Conservation (phyloP, 2,888 invertebrate genomes). For the Phortica magna region DNA sequence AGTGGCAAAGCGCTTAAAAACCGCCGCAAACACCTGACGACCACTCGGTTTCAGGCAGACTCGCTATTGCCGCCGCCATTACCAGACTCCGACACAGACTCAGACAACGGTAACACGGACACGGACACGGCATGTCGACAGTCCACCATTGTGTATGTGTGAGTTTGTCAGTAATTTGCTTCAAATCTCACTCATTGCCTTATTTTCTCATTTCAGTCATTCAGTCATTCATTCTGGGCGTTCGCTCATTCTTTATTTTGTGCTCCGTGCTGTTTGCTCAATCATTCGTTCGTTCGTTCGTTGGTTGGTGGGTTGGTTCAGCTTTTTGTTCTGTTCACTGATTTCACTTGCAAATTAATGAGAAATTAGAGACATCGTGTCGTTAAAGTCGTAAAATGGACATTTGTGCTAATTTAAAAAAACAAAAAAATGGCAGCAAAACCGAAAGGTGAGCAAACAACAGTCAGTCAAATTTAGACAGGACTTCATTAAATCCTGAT, state of each 20-base stretch:
- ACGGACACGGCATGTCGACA: too few relatives aligned
- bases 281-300: constrained; percentile 62
- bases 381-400: constrained; percentile 70
- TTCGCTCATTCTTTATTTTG: constrained; percentile 49
- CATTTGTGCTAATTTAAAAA: constrained; percentile 73
- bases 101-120: too few relatives aligned
- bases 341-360: constrained; percentile 77
- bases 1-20: constrained; percentile 65
- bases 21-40: constrained; percentile 70
- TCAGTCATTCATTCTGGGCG: constrained; percentile 67
- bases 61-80: not conserved
- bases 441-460: not conserved
- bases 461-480: constrained; percentile 62
- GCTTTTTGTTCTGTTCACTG: constrained; percentile 54
- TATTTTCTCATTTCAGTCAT: constrained; percentile 29
- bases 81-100: not conserved
- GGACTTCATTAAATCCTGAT: constrained; percentile 71
- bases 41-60: constrained; percentile 49
- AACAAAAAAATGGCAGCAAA: constrained; percentile 41
- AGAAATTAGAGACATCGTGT: constrained; percentile 73
- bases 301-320: constrained; percentile 51
- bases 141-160: not conserved
- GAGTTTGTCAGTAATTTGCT: not conserved
- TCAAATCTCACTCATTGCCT: not conserved
- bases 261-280: constrained; percentile 45